Evolutionary conservation across 2,888 invertebrate genomes (phyloP).

Genomic region (Lamellibrachia columna): DNA sequence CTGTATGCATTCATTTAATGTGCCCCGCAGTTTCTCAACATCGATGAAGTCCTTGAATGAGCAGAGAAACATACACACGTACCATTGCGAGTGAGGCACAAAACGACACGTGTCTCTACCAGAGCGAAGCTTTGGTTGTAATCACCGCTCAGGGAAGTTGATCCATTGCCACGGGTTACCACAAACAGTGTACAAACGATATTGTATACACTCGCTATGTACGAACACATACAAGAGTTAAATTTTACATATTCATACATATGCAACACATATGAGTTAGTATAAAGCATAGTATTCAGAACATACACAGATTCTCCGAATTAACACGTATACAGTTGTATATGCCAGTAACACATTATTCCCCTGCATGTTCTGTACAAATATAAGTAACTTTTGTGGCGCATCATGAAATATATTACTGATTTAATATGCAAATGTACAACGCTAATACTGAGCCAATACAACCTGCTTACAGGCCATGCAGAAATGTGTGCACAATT

Average conservation of each 20-base stretch:
- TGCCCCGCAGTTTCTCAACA: too few species aligned
- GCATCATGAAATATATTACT: constrained; percentile 16
- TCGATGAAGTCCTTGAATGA: too few species aligned
- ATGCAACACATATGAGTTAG: background rate
- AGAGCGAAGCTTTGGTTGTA: background rate
- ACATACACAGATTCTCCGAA: background rate
- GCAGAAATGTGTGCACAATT: background rate
- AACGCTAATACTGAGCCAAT: background rate
- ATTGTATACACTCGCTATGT: background rate
- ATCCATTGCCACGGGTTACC: background rate
- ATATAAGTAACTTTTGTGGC: background rate
- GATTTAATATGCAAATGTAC: background rate
- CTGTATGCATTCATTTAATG: too few species aligned
- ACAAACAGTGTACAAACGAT: background rate
- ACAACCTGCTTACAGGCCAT: background rate
- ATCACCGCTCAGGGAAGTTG: background rate
- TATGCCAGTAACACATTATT: background rate
- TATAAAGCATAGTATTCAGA: background rate
- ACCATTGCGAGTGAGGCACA: too few species aligned
- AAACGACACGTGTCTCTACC: background rate
- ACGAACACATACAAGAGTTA: background rate
- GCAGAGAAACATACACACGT: too few species aligned
- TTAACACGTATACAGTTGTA: background rate
- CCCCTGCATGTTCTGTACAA: background rate
- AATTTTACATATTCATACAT: background rate